Evolutionary conservation across 1,140 invertebrate genomes (phyloP).

Genomic region (Drosophila mojavensis): DNA sequence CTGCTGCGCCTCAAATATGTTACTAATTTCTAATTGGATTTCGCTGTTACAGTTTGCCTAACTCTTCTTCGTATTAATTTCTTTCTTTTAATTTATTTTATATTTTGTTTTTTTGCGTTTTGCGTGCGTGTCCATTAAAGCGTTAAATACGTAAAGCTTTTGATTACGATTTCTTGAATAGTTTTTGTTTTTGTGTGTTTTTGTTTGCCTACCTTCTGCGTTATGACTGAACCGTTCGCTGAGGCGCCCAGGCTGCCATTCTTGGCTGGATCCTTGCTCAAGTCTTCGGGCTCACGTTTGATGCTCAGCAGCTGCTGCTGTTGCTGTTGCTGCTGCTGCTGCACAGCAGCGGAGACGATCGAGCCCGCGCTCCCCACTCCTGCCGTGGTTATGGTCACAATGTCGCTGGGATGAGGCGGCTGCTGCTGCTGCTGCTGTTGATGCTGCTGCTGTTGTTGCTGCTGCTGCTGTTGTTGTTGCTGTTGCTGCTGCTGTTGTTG

Average conservation of each 20-base stretch:
- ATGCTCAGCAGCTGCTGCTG: conserved; percentile 76
- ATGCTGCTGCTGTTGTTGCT: conserved; percentile 73
- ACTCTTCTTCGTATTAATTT: conserved; percentile 13
- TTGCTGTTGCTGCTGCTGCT: conserved; percentile 61
- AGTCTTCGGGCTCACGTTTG: conserved; percentile 84
- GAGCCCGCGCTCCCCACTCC: conserved; percentile 72
- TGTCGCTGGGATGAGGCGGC: conserved; percentile 68
- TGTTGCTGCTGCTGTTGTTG: conserved; percentile 71
- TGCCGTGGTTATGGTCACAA: conserved; percentile 71
- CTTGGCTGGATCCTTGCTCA: conserved; percentile 83
- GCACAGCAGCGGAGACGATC: conserved; percentile 74
- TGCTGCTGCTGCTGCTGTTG: conserved; percentile 72
- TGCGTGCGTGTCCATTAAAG: conserved; percentile 78
- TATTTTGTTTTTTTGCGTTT: neutral
- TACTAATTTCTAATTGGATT: conserved; percentile 43
- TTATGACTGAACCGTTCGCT: conserved; percentile 66
- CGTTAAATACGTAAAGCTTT: conserved; percentile 48
- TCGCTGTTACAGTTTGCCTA: conserved; percentile 1
- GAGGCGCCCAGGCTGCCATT: conserved; percentile 60
- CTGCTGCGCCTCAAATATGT: conserved; percentile 32
- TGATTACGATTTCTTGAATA: conserved; percentile 21
- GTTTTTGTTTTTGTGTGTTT: conserved; percentile 3
- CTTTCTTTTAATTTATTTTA: neutral
- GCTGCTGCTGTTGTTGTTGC: conserved; percentile 68
- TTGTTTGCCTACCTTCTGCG: conserved; percentile 73